Conservation (phyloP, 2,888 invertebrate genomes). For the Acholoe squamosa region DNA sequence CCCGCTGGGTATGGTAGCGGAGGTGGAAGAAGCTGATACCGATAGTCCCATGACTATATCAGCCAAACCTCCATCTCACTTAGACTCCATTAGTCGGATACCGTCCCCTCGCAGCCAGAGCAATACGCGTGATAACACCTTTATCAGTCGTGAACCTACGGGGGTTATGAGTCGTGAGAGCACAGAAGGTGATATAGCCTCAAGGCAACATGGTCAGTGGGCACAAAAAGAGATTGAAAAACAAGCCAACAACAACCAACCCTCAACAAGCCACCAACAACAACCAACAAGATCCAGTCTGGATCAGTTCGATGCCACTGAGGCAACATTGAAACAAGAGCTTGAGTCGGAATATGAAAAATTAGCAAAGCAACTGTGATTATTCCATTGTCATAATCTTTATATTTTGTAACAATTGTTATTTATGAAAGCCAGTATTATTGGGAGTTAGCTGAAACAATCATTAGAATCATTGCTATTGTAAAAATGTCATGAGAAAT, state of each 20-base stretch:
- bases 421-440: conserved; percentile 20
- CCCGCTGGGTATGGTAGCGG: conserved; percentile 28
- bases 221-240: neutral
- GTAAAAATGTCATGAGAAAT: too few relatives aligned
- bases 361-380: conserved; percentile 33
- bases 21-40: conserved; percentile 8
- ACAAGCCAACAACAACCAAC: neutral
- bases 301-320: conserved; percentile 55
- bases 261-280: neutral
- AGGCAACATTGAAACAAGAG: conserved; percentile 38
- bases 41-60: conserved; percentile 62
- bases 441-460: neutral
- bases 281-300: neutral
- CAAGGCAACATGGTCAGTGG: neutral
- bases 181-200: neutral
- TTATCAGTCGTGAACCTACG: neutral
- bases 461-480: neutral
- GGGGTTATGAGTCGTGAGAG: neutral
- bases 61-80: conserved; percentile 59
- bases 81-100: conserved; percentile 62
- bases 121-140: neutral
- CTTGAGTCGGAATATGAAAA: conserved; percentile 51
- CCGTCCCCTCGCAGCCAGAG: conserved; percentile 39
- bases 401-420: neutral
- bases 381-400: neutral